Evolutionary conservation across 2,797 vertebrate genomes (phyloP), one percentile per base, ranked within the genome.

Genomic region (Octomys mimax): DNA sequence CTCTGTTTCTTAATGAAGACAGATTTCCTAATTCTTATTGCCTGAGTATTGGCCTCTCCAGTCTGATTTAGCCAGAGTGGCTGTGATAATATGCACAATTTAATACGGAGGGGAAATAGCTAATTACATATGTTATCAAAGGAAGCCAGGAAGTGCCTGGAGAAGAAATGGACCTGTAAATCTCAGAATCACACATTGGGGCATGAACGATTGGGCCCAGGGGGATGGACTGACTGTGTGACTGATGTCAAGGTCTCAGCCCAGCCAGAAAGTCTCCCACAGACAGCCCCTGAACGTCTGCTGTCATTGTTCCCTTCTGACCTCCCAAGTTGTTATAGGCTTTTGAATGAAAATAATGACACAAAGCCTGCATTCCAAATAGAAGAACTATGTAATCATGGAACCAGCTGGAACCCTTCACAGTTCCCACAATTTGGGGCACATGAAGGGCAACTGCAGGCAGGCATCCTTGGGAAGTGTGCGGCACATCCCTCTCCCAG

Each of bases 31-130:
- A 36, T 96, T 89, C 82, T 89, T 71, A 21, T 93, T 89, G 89
- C 73, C 79, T 95, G 96, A 94, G 85, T 66, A 59, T 85, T 91
- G 78, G 79, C 49, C 94, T 95, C 95, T 93, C 0, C 19, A 66
- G 96, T 84, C 80, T 96, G 91, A 94, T 96, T 96, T 95, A 96
- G 49, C 68, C 87, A 87, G 89, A 93, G 89, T 73, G 90, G 66
- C 79, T 81, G 64, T 92, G 89, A 95, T 91, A 87, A 94, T 93
- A 81, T 78, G 39, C 52, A 86, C 91, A 91, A 57, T 75, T 92
- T 95, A 97, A 94, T 75, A 73, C 75, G 31, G 62, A 91, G 92
- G 26, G 91, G 85, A 92, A 95, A 92, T 62, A 94, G 90, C 86
- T 96, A 95, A 97, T 97, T 93, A 82, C 11, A 10, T 36, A 59